phyloP scores from a whole-genome alignment of 1,140 invertebrate genomes.

The Euborellia annulipes region DNA sequence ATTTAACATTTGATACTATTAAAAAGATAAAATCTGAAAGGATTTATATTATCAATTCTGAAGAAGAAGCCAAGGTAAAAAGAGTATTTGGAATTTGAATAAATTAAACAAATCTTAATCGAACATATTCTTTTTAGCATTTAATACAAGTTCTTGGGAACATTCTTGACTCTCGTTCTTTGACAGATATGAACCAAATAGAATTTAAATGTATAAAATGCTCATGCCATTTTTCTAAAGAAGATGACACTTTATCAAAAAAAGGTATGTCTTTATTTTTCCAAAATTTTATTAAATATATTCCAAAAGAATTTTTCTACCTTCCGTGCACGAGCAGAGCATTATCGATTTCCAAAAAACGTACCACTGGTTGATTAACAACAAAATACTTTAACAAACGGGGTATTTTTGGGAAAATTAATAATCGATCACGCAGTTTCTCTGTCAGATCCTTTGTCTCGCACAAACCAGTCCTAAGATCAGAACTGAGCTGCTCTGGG shows the following conservation, averaged over 20 bases:
- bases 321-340: too few relatives aligned
- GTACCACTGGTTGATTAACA: too few relatives aligned
- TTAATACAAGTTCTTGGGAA: conserved; percentile 31
- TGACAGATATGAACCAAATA: conserved; percentile 33
- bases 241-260: conserved; percentile 14
- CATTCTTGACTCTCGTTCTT: conserved; percentile 31
- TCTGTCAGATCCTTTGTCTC: too few relatives aligned
- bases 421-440: too few relatives aligned
- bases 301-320: too few relatives aligned
- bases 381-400: too few relatives aligned
- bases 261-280: conserved; percentile 19
- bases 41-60: conserved; percentile 35
- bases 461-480: too few relatives aligned
- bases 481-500: too few relatives aligned
- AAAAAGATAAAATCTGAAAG: conserved; percentile 35
- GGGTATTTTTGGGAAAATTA: too few relatives aligned
- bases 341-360: too few relatives aligned
- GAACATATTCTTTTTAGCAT: conserved; percentile 25
- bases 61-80: conserved; percentile 33
- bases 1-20: conserved; percentile 42
- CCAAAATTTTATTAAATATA: too few relatives aligned
- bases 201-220: conserved; percentile 46
- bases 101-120: conserved; percentile 11
- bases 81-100: conserved; percentile 10
- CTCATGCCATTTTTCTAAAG: conserved; percentile 36